Conservation (phyloP, 2,888 invertebrate species). For the Coelopa pilipes region DNA sequence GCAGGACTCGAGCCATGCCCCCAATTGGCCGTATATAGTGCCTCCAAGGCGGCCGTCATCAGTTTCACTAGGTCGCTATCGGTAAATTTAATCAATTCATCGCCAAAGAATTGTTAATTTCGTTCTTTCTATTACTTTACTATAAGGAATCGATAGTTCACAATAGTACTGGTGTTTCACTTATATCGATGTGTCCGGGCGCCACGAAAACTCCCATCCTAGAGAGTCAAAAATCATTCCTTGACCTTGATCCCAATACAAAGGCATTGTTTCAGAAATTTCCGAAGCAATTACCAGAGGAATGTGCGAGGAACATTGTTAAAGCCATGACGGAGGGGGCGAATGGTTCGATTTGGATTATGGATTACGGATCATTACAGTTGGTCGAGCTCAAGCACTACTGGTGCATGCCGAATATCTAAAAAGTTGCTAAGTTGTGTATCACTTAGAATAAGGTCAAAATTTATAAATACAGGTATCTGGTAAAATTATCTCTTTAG, state of each 20-base stretch:
- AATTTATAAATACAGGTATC: background rate
- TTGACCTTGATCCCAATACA: constrained; percentile 52
- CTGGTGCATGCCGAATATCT: background rate
- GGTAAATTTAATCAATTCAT: constrained; percentile 41
- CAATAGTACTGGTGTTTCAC: constrained; percentile 55
- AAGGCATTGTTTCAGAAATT: constrained; percentile 35
- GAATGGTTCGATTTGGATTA: background rate
- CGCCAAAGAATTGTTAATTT: background rate
- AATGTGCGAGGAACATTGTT: background rate
- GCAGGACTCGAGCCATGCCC: constrained; percentile 56
- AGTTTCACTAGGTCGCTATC: constrained; percentile 63
- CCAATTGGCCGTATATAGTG: constrained; percentile 61
- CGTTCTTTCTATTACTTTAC: background rate
- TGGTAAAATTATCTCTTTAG: no score
- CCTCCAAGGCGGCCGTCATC: constrained; percentile 63
- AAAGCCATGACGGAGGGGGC: background rate
- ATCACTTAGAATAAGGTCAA: background rate
- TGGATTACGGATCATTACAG: background rate
- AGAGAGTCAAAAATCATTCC: constrained; percentile 49
- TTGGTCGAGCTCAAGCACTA: background rate
- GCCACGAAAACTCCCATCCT: constrained; percentile 54
- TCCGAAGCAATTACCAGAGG: background rate
- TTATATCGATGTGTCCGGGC: constrained; percentile 60
- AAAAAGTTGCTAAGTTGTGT: background rate
- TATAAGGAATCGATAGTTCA: constrained; percentile 35